These are phyloP conservation scores for Drosophila prolongata DNA, from an alignment of 2,888 invertebrate genomes.

Conservation along the genomic window DNA sequence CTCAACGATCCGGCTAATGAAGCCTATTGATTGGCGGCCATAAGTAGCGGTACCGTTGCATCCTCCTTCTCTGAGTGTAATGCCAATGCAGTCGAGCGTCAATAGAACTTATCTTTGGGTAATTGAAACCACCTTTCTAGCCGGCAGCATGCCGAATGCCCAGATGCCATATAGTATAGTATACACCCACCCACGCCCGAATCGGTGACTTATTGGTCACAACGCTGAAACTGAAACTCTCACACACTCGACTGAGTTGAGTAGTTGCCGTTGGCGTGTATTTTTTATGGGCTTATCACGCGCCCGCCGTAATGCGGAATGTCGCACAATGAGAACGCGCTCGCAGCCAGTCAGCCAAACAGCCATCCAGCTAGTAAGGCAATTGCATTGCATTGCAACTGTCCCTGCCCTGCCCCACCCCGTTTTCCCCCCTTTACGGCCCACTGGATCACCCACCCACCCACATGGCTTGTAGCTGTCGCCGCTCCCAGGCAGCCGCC, in stretches of 20 bases:
- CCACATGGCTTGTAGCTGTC: slow-evolving; percentile 30
- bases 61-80: slow-evolving; percentile 11
- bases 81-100: slow-evolving; percentile 31
- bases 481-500: slow-evolving; percentile 37
- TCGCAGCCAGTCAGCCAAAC: slow-evolving; percentile 1
- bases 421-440: not conserved
- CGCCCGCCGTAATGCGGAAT: slow-evolving; percentile 40
- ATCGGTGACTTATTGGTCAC: slow-evolving; percentile 41
- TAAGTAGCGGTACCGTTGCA: slow-evolving; percentile 24
- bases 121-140: slow-evolving; percentile 51
- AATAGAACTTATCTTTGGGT: slow-evolving; percentile 44
- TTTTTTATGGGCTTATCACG: slow-evolving; percentile 50
- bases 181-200: slow-evolving; percentile 23
- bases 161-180: not conserved
- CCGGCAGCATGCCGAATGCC: slow-evolving; percentile 39
- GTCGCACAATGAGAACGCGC: slow-evolving; percentile 41
- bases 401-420: not conserved
- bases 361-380: slow-evolving; percentile 15
- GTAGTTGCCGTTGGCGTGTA: slow-evolving; percentile 12
- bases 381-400: slow-evolving; percentile 24
- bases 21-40: slow-evolving; percentile 40
- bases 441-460: slow-evolving; percentile 24
- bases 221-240: slow-evolving; percentile 32
- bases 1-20: slow-evolving; percentile 37
- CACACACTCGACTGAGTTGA: slow-evolving; percentile 14